phyloP scores from a whole-genome alignment of 2,113 vertebrate genomes.

The Bubalus kerabau region DNA sequence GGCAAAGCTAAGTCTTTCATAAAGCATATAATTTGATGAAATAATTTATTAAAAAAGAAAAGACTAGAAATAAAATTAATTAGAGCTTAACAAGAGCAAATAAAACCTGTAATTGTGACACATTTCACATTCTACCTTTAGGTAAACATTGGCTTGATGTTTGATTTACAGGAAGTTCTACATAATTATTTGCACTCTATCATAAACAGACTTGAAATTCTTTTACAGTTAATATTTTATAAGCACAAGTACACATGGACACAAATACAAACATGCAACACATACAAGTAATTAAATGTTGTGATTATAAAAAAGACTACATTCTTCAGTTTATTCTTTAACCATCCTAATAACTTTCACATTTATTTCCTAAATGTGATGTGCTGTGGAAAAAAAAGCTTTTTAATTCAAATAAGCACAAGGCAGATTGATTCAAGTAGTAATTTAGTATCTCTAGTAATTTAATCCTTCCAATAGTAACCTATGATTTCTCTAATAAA shows the following conservation, averaged over 20 bases:
- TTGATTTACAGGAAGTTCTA: background rate
- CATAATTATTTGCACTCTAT: background rate
- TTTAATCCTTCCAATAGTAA: background rate
- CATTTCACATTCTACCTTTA: background rate
- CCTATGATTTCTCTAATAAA: background rate
- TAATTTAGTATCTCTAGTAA: background rate
- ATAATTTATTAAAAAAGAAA: background rate
- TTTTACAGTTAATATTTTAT: background rate
- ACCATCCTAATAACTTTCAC: background rate
- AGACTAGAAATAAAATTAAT: slow-evolving; percentile 13
- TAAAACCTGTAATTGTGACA: background rate
- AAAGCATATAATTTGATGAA: slow-evolving; percentile 9
- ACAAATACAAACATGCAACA: background rate
- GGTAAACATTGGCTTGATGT: background rate
- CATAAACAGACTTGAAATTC: background rate
- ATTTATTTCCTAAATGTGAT: background rate
- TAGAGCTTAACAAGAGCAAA: slow-evolving; percentile 9
- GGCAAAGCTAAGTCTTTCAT: background rate
- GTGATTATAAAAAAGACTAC: background rate
- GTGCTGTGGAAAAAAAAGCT: background rate
- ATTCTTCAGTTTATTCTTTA: background rate
- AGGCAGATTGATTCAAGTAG: background rate
- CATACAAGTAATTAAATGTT: background rate
- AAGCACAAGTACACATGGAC: background rate
- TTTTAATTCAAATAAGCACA: background rate